Base-by-base conservation (phyloP, 2,888 invertebrate species). In the Drosophila cyrtoloma region DNA sequence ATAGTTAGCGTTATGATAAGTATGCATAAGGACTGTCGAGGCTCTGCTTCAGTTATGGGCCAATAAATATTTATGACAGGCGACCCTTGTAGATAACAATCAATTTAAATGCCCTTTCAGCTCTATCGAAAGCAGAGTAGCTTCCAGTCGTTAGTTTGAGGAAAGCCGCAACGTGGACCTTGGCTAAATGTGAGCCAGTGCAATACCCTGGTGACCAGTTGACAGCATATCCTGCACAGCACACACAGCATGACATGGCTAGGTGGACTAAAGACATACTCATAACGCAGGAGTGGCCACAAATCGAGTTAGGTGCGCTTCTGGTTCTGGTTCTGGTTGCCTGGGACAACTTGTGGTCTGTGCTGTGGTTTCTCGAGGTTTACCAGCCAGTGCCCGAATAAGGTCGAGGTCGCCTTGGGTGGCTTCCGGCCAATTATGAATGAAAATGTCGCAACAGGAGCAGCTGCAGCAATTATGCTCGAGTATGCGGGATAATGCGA, bases 361-460 rank as follows among this genome's bases (percentile, higher is more conserved):
- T 26, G 56, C 12, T 69, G 60, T 26, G 69, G 73, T 69, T 79
- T 88, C 85, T 86, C 74, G 72, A 66, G 79, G 86, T 68, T 60
- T 62, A 30, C 57, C 37, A 55, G 53, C 56, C 50, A 51, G 32
- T 39, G n/a, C 32, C 56, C 7, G 53, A 84, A 82, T 63, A 77
- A 62, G 86, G 82, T 86, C 86, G 76, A 85, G 86, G 84, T 53
- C 86, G 69, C 66, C 42, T 50, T 77, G 60, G 55, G 33, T 56
- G 66, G 79, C 74, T 86, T 81, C 71, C 75, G 75, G 75, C 75
- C 83, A 87, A 89, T 89, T 87, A 89, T 87, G 90, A 87, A 87
- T 87, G 90, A 79, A 47, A 86, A 83, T 83, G 70, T 81, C 83
- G 42, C 44, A 44, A 58, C 42, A 71, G 66, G 70, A 53, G 65